Percentiles rank a stretch among this genome's conserved stretches.
Conservation (phyloP, 2,888 invertebrate genomes). For the Ornithoptera priamus region DNA sequence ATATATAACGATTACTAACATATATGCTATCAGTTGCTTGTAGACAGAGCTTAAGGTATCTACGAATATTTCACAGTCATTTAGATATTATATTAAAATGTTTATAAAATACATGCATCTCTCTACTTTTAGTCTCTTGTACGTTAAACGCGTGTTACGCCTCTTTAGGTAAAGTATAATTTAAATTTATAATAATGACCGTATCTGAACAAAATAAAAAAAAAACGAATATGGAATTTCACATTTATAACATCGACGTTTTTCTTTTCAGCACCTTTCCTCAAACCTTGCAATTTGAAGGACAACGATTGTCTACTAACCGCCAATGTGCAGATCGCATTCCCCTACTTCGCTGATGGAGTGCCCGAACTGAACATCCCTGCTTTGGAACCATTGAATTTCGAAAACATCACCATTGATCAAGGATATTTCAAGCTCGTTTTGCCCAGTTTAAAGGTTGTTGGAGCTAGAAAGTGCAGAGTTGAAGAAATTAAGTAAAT, state of each 20-base stretch:
- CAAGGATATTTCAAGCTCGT: slow-evolving; percentile 7
- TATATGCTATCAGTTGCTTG: not conserved
- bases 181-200: not conserved
- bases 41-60: not conserved
- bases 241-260: not conserved
- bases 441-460: slow-evolving; percentile 2
- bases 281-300: not conserved
- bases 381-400: slow-evolving; percentile 11
- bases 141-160: not conserved
- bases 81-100: not conserved
- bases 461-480: slow-evolving; percentile 18
- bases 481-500: slow-evolving; percentile 10
- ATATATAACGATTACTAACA: not conserved
- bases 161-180: not conserved
- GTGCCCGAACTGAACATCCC: slow-evolving; percentile 5
- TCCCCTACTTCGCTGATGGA: slow-evolving; percentile 13
- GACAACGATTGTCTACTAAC: not conserved
- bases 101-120: not conserved
- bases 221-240: not conserved
- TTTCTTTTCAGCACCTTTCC: slow-evolving; percentile 4
- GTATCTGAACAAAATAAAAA: not conserved
- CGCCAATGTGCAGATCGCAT: slow-evolving; percentile 8
- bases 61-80: not conserved
- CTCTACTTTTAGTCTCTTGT: not conserved
- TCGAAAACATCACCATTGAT: slow-evolving; percentile 12